phyloP scores from a whole-genome alignment of 2,113 vertebrate species.

The Alligator mississippiensis region DNA sequence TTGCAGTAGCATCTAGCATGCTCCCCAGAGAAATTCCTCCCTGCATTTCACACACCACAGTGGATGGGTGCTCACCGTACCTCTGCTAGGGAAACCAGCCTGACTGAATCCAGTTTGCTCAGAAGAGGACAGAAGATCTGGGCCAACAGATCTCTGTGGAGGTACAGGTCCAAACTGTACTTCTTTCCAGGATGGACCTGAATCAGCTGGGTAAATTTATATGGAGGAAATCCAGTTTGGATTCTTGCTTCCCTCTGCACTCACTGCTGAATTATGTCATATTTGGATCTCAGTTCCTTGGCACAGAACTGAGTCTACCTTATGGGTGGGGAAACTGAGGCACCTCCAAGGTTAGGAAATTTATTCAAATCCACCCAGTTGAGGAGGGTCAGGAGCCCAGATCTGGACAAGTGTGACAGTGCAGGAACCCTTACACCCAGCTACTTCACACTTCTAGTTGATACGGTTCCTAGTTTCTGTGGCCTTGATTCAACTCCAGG shows the following conservation, averaged over 20 bases:
- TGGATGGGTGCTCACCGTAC: neutral
- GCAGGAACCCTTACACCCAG: neutral
- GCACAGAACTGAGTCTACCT: neutral
- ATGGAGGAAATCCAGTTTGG: neutral
- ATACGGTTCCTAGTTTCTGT: neutral
- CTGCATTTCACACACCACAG: neutral
- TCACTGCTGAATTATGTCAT: neutral
- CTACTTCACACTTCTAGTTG: neutral
- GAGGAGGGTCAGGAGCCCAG: neutral
- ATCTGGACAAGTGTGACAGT: neutral
- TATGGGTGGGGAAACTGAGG: neutral
- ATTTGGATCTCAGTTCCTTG: neutral
- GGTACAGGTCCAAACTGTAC: neutral
- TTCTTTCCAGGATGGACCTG: neutral
- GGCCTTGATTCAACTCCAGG: neutral
- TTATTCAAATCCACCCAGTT: neutral
- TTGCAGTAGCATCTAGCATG: neutral
- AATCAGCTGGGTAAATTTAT: neutral
- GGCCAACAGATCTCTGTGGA: neutral
- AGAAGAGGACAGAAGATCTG: neutral
- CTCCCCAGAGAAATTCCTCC: neutral
- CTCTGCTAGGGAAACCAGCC: neutral
- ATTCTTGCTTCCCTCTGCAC: neutral
- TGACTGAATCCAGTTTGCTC: neutral
- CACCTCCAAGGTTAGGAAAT: neutral